A percentile compares a stretch with the other conserved stretches of the same genome.
Conservation (phyloP, 2,113 vertebrate genomes). For the Tetrao urogallus region DNA sequence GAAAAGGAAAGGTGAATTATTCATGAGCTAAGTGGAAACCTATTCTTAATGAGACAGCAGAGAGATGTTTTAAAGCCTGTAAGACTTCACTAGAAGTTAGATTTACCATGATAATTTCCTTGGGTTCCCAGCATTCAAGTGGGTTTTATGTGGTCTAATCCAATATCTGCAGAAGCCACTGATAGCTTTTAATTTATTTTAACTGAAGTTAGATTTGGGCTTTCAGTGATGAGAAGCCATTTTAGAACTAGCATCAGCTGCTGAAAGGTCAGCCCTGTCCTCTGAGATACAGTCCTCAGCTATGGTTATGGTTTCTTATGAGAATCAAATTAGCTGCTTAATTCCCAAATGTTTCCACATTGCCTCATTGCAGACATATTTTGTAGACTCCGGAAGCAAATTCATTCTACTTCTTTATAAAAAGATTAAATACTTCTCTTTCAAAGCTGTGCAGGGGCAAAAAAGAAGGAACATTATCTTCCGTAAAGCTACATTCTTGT, state of each 20-base stretch:
- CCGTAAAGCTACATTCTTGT: not conserved
- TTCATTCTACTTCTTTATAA: not conserved
- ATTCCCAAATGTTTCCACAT: not conserved
- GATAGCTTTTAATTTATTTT: conserved; percentile 62
- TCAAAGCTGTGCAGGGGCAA: not conserved
- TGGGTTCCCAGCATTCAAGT: conserved; percentile 32
- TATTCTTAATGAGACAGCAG: not conserved
- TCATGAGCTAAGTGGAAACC: not conserved
- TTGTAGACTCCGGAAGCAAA: conserved; percentile 10
- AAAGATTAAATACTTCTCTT: conserved; percentile 23
- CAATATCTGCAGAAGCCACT: not conserved
- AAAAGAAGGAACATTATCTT: not conserved
- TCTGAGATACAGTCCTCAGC: conserved; percentile 5
- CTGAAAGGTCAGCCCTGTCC: conserved; percentile 40
- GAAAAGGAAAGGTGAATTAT: conserved; percentile 19
- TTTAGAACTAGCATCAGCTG: not conserved
- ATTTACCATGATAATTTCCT: conserved; percentile 49
- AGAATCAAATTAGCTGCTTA: conserved; percentile 26
- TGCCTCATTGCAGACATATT: conserved; percentile 21
- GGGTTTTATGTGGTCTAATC: conserved; percentile 32
- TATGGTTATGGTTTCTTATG: conserved; percentile 10
- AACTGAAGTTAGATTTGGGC: conserved; percentile 32
- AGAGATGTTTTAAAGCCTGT: conserved; percentile 20
- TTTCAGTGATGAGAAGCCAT: conserved; percentile 47
- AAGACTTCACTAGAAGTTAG: conserved; percentile 30